A percentile compares a stretch with the other conserved stretches of the same genome.
Evolutionary conservation across 2,888 invertebrate species (phyloP).

Genomic region (Blera fallax): DNA sequence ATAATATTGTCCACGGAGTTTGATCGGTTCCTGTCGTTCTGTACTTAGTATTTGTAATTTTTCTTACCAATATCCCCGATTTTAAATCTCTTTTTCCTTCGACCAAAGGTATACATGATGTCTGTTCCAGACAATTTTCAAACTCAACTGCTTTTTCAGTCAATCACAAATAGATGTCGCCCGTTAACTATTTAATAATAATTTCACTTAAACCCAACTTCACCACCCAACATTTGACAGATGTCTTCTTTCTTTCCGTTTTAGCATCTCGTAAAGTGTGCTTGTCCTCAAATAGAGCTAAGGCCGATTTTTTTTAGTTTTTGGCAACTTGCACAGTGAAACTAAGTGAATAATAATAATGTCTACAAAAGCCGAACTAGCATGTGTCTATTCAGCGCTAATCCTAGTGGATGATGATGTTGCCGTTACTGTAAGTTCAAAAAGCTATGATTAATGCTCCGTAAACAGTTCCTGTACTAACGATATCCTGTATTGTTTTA

Average conservation of each 20-base stretch:
- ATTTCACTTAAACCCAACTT: constrained; percentile 74
- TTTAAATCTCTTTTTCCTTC: too few relatives aligned
- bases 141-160: background rate
- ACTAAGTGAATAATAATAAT: constrained; percentile 82
- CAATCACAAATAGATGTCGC: constrained; percentile 35
- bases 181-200: rapidly evolving
- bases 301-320: constrained; percentile 87
- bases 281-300: constrained; percentile 95
- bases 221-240: constrained; percentile 61
- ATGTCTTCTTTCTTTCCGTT: constrained; percentile 83
- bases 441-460: too few relatives aligned
- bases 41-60: too few relatives aligned
- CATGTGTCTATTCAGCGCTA: constrained; percentile 98
- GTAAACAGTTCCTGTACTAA: background rate
- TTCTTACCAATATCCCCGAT: too few relatives aligned
- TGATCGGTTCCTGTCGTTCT: too few relatives aligned
- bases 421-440: constrained; percentile 95
- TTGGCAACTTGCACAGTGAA: constrained; percentile 93
- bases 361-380: constrained; percentile 96
- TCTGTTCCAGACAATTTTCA: background rate
- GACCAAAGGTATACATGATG: too few relatives aligned
- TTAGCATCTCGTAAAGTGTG: constrained; percentile 85
- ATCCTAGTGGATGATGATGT: constrained; percentile 98
- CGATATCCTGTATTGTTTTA: constrained; percentile 81
- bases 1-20: too few relatives aligned